Evolutionary conservation across 2,113 vertebrate genomes (phyloP), one percentile per base, ranked within the genome.

Genomic region (Eira barbara): DNA sequence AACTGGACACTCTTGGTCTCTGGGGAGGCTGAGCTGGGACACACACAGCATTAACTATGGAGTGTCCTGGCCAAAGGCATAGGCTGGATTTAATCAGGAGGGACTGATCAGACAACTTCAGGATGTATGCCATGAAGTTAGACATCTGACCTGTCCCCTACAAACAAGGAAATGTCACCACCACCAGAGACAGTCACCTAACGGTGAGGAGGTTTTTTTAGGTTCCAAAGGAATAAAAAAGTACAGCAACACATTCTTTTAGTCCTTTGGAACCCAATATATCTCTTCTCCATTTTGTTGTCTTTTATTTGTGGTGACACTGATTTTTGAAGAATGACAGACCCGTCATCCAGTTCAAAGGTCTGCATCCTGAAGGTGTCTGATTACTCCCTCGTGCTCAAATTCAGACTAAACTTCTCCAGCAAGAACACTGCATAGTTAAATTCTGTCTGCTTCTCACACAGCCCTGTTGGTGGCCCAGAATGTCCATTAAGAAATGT

Each of bases 401-500:
- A 76, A 63, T 52, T 23, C n/a, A 74, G 20, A n/a, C 36, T 55
- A 18, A 52, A 52, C 2, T 11, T 31, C 65, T 39, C 52, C 20
- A 27, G 27, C 71, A 55, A 42, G 57, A 55, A 34, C 57, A 67
- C 14, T 12, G 34, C 57, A 20, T 9, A 17, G 13, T 27, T 86
- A 5, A 5, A 18, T 6, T 29, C 45, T 13, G 3, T 49, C 27
- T 78, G 34, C 71, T 20, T 20, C 34, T 34, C 34, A 6, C 6
- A 15, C 20, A n/a, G 42, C 67, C 65, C 80, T 36, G 2, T 25
- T 65, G 17, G 4, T 63, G 55, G 5, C 81, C 47, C 47, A 79
- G 8, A 65, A 34, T 55, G 20, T 55, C 45, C 4, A 0, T 13
- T 31, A 7, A 4, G 69, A 39, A 69, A 17, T 6, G 55, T 4